Base-by-base conservation (phyloP, 2,797 vertebrate species). In the Apogon hyalosoma region DNA sequence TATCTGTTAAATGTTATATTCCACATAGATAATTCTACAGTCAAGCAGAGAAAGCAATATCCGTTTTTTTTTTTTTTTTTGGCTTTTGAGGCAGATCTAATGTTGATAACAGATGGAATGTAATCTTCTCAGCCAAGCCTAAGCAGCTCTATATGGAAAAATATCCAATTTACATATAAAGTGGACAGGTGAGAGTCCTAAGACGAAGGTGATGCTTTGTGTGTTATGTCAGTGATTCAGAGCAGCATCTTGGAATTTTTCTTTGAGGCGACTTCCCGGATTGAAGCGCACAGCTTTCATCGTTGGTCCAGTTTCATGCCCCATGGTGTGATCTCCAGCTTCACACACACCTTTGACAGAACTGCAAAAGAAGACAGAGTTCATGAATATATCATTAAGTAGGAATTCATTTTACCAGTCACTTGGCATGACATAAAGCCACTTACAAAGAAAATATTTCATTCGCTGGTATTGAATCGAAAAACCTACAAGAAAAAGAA, bases 211-310 rank as follows among this genome's bases (percentile, higher is more conserved):
- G 61, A 71, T 75, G 63, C 65, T 83, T 51, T 4, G 50, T 21
- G 63, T 54, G 47, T 47, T 69, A 42, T 66, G 81, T 92, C 83
- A 88, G 64, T 85, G 68, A 83, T 75, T 87, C 74, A 90, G 57
- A 71, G 74, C 74, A 39, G 71, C 56, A 45, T 74, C 63, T 63
- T 82, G 81, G 3, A 63, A 69, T 62, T 79, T 90, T 42, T 84
- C 82, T 83, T 91, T 93, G 76, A 93, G 87, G 52, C 77, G 86
- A 82, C 84, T 90, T 87, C 90, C 90, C 59, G 89, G 84, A 79
- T 89, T 88, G 80, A 90, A 90, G 86, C 68, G 66, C 31, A 71
- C 47, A 28, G 61, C 70, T 80, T 88, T 88, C 90, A 86, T 69
- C 18, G 69, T 62, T 60, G 73, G 70, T 81, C 64, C 79, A 41